Percentiles rank a stretch among this genome's conserved stretches.
Conservation (phyloP, 2,113 vertebrate species). For the Noctilio leporinus region DNA sequence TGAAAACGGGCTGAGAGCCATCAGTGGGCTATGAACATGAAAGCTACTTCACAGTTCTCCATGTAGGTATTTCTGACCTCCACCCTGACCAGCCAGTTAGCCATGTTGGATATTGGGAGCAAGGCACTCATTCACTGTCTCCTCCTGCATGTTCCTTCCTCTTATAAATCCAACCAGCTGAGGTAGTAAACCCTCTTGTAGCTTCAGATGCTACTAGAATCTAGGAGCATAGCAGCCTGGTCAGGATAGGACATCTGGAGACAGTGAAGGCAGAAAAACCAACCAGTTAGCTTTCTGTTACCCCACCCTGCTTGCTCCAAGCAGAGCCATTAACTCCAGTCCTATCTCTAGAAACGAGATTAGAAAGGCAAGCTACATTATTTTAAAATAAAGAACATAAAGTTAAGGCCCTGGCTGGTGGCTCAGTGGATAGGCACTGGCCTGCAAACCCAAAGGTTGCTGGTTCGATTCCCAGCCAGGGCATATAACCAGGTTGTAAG, state of each 20-base stretch:
- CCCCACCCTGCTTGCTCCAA: background rate
- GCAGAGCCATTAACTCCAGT: background rate
- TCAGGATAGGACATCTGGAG: background rate
- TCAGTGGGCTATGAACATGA: background rate
- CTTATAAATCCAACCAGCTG: background rate
- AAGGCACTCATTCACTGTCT: rapidly evolving
- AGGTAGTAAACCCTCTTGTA: background rate
- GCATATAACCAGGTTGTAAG: too few species aligned
- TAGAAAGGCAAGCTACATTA: background rate
- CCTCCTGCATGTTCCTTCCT: background rate
- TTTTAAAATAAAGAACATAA: background rate
- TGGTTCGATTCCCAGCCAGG: too few species aligned
- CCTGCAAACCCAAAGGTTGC: too few species aligned
- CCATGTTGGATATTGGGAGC: background rate
- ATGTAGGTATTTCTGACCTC: background rate
- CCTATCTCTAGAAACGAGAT: background rate
- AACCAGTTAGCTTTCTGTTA: background rate
- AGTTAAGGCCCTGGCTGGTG: too few species aligned
- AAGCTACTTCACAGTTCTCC: background rate
- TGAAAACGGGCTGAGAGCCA: background rate
- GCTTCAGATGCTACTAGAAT: background rate
- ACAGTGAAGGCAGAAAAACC: background rate
- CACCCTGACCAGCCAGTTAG: background rate
- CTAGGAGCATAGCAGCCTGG: background rate
- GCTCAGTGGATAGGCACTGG: too few species aligned